Evolutionary conservation across 1,140 invertebrate genomes (phyloP).

Genomic region (Arion vulgaris): DNA sequence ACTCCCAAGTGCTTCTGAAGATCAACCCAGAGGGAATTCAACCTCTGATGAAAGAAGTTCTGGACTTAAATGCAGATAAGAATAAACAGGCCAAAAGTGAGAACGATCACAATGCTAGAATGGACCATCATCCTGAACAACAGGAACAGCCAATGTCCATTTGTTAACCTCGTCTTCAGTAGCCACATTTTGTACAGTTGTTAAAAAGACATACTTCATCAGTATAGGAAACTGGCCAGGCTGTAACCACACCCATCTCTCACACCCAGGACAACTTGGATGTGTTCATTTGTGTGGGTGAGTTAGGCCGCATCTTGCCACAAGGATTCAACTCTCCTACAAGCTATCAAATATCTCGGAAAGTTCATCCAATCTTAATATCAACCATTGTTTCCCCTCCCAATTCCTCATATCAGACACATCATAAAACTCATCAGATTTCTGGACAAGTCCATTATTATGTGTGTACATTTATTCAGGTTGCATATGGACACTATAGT

Average conservation of each 20-base stretch:
- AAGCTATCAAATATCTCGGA: not conserved
- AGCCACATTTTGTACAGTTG: constrained; percentile 9
- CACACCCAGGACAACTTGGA: not conserved
- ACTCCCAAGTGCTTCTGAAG: constrained; percentile 74
- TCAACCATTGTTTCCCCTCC: not conserved
- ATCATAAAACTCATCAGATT: too few species aligned
- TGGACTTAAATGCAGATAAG: constrained; percentile 67
- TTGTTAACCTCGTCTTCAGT: constrained; percentile 22
- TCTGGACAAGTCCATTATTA: not conserved
- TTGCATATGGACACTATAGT: not conserved
- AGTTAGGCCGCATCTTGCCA: constrained; percentile 27
- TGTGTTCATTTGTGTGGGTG: not conserved
- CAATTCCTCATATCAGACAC: too few species aligned
- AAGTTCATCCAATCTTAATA: not conserved
- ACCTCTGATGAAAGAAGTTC: constrained; percentile 73
- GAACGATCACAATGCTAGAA: constrained; percentile 29
- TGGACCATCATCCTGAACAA: constrained; percentile 12
- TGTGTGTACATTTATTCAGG: not conserved
- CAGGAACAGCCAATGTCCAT: constrained; percentile 26
- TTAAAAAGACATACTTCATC: not conserved
- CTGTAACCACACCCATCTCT: not conserved
- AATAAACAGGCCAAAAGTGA: constrained; percentile 39
- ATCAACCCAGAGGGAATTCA: constrained; percentile 72
- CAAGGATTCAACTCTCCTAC: not conserved
- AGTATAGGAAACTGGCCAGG: not conserved